Base-by-base conservation (phyloP, 2,113 vertebrate genomes). In the Salvelinus fontinalis region DNA sequence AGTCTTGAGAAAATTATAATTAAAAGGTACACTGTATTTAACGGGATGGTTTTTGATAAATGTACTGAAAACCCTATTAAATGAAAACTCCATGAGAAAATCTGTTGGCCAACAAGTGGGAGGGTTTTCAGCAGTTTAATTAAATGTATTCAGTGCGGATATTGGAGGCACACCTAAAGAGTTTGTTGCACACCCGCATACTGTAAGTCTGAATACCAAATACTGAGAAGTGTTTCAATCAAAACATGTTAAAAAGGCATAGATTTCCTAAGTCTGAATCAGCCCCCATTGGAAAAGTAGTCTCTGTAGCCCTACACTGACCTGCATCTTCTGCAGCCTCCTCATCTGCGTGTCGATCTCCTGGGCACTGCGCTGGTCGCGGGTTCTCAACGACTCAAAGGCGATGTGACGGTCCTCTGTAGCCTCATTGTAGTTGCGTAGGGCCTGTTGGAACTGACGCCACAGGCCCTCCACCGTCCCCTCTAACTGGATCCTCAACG, bases 251-350 rank as follows among this genome's bases (percentile, higher is more conserved):
- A 44, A 44, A 44, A 44, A 11, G 39, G 9, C 39, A 44, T 44
- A 44, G 9, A 44, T 44, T 44, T 44, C 39, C 2, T 11, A 44
- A 1, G 9, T 44, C 39, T 44, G 39, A 44, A 44, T 44, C 0
- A 2, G 39, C 39, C 39, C 39, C 39, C 9, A 44, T 18, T 18
- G 4, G 51, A 54, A 54, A 16, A 18, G 51, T 54, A 54, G 51
- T 54, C 5, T 22, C 59, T 1, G 59, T 22, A 22, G 59, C 59
- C 59, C 14, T 51, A 8, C n/a, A 26, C 78, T 74, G 8, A 97
- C 96, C 94, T 95, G 95, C 5, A 96, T 85, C 67, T 85, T 95
- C 82, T 93, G 94, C 79, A 96, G 85, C 84, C 82, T 95, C 81
- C 85, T 94, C 24, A 89, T 85, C 83, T 95, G 95, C 0, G 0